Conservation (phyloP, 2,888 invertebrate genomes). For the Horisme vitalbata region DNA sequence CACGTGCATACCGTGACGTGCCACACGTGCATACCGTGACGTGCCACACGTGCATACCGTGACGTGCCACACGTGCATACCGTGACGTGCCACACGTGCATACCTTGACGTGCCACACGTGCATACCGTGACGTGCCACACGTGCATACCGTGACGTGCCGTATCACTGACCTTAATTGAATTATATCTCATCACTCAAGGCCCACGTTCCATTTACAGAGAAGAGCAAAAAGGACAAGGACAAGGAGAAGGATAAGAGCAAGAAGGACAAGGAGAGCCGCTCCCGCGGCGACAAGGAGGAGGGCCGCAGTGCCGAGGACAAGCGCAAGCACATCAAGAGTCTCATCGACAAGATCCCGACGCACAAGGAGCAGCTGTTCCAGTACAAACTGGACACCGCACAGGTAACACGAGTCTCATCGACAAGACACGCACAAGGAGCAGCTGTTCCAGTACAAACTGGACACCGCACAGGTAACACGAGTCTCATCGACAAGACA, state of each 20-base stretch:
- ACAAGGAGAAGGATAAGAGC: slow-evolving; percentile 43
- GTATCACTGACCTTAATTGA: too few species aligned
- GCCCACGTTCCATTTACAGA: too few species aligned
- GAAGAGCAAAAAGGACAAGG: slow-evolving; percentile 36
- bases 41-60: too few species aligned
- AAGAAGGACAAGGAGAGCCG: slow-evolving; percentile 79
- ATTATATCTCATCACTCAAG: too few species aligned
- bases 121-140: too few species aligned
- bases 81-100: too few species aligned
- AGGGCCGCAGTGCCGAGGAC: slow-evolving; percentile 92
- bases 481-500: slow-evolving; percentile 99
- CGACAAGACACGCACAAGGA: slow-evolving; percentile 99
- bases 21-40: too few species aligned
- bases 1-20: too few species aligned
- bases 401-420: slow-evolving; percentile 97
- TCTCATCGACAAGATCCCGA: slow-evolving; percentile 99
- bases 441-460: slow-evolving; percentile 96
- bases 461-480: slow-evolving; percentile 94
- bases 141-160: too few species aligned
- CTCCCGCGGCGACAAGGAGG: slow-evolving; percentile 73
- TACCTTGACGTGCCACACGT: too few species aligned
- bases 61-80: too few species aligned
- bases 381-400: slow-evolving; percentile 95
- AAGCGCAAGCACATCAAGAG: slow-evolving; percentile 98
- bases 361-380: slow-evolving; percentile 97